Conservation (phyloP, 2,888 invertebrate genomes). For the Xylota segnis region DNA sequence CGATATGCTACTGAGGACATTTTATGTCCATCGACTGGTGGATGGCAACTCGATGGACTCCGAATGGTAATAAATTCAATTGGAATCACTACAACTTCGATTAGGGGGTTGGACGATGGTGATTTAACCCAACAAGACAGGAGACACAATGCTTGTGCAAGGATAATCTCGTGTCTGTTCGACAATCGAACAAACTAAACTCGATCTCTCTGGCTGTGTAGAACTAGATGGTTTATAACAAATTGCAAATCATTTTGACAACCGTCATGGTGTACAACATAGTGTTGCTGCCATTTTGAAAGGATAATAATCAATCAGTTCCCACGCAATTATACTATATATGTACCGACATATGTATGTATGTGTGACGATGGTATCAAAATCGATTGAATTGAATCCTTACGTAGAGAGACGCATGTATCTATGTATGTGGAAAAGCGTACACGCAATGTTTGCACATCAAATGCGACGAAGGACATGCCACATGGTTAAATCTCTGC, state of each 20-base stretch:
- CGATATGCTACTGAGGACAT: constrained; percentile 14
- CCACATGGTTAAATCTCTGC: constrained; percentile 51
- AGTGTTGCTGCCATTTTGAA: constrained; percentile 47
- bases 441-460: constrained; percentile 60
- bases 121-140: constrained; percentile 27
- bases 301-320: constrained; percentile 74
- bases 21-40: background rate
- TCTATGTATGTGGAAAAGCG: constrained; percentile 10
- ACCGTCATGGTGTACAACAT: constrained; percentile 41
- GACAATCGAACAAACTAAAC: constrained; percentile 30
- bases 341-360: too few species aligned
- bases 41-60: background rate
- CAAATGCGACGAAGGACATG: constrained; percentile 67
- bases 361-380: background rate
- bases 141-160: constrained; percentile 5
- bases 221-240: constrained; percentile 27
- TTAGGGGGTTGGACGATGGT: background rate
- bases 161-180: constrained; percentile 33
- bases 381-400: constrained; percentile 62
- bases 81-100: constrained; percentile 35
- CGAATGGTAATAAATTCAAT: constrained; percentile 56
- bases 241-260: constrained; percentile 68
- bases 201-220: constrained; percentile 2
- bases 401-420: constrained; percentile 7
- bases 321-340: constrained; percentile 59